phyloP scores from a whole-genome alignment of 53 echinoderm and acorn worm genomes.

The Echinarachnius parma region DNA sequence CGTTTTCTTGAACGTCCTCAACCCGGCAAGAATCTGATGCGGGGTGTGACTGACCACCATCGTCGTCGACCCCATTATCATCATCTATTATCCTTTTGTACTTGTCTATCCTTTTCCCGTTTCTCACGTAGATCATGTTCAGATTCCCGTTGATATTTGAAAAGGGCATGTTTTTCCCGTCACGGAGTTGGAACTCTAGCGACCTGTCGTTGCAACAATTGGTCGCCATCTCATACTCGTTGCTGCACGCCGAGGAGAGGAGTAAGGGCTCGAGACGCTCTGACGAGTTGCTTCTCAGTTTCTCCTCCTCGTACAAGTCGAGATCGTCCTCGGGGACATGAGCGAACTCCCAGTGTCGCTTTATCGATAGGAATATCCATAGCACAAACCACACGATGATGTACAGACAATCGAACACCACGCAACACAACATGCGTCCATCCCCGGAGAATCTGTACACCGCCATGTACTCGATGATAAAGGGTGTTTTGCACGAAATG shows the following conservation, averaged over 20 bases:
- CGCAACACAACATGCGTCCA: constrained; percentile 60
- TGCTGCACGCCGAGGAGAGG: too few species aligned
- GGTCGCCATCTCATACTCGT: too few species aligned
- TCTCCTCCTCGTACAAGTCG: background rate
- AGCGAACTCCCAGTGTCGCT: constrained; percentile 76
- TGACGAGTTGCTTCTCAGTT: background rate
- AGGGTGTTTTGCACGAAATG: constrained; percentile 66
- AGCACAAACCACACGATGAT: constrained; percentile 66
- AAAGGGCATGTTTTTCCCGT: too few species aligned
- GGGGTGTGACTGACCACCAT: too few species aligned
- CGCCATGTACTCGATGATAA: constrained; percentile 76
- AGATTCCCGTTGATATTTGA: constrained; percentile 5
- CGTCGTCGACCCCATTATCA: too few species aligned
- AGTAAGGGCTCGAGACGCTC: background rate
- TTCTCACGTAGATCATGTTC: constrained; percentile 3
- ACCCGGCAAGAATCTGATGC: too few species aligned
- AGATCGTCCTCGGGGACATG: constrained; percentile 30
- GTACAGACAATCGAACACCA: constrained; percentile 76
- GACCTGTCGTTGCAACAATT: too few species aligned
- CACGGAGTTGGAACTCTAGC: too few species aligned
- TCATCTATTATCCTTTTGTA: background rate
- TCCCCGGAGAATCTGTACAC: constrained; percentile 65
- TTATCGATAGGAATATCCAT: constrained; percentile 78
- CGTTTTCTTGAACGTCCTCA: background rate
- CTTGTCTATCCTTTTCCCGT: constrained; percentile 10